A percentile compares a stretch with the other conserved stretches of the same genome.
Evolutionary conservation across 2,888 invertebrate species (phyloP).

Genomic region (Drosophila dives): DNA sequence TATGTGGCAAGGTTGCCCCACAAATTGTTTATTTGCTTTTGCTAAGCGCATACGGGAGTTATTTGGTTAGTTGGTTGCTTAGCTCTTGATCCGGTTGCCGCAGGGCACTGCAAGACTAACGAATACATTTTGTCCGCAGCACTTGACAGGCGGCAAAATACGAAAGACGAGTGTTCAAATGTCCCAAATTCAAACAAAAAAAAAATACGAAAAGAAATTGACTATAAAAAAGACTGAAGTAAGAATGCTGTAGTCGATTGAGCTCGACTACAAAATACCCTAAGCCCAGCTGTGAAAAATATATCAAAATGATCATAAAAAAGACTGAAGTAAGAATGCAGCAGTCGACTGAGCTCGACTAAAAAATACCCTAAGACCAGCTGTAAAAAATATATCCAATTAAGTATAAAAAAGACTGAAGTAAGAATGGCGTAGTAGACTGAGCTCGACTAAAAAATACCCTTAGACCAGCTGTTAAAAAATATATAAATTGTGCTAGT

Average conservation of each 20-base stretch:
- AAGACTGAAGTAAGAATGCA: background rate
- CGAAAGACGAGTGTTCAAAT: conserved; percentile 38
- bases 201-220: conserved; percentile 9
- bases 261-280: background rate
- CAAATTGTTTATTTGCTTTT: conserved; percentile 22
- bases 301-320: conserved; percentile 19
- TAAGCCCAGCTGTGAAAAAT: background rate
- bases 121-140: conserved; percentile 53
- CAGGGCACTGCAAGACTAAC: conserved; percentile 28
- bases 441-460: background rate
- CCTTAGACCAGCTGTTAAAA: background rate
- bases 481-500: too few relatives aligned
- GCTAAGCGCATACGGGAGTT: conserved; percentile 8
- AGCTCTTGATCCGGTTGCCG: conserved; percentile 36
- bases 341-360: background rate
- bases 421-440: background rate
- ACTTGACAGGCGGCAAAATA: conserved; percentile 51
- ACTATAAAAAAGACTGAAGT: background rate
- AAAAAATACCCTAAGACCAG: background rate
- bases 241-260: background rate
- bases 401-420: background rate
- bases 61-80: background rate
- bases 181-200: conserved; percentile 32
- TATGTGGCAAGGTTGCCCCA: conserved; percentile 26
- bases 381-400: background rate